These are phyloP conservation scores for Achatina immaculata DNA, from an alignment of 1,140 invertebrate genomes.

Conservation along the genomic window DNA sequence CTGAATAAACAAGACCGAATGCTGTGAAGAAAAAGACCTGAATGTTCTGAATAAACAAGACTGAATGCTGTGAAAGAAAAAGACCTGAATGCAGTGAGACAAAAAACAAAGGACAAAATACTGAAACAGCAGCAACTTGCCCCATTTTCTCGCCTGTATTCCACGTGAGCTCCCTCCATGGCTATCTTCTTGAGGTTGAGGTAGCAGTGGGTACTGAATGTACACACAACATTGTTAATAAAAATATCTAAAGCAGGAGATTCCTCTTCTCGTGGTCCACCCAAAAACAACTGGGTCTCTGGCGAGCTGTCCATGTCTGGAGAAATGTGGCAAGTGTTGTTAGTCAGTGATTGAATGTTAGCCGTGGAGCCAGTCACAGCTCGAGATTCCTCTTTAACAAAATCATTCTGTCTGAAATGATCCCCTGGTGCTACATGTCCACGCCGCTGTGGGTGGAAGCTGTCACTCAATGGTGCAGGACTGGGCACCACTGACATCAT, in stretches of 20 bases:
- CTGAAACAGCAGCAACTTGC: no score
- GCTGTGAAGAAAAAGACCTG: no score
- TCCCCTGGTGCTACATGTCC: background rate
- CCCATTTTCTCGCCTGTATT: conserved; percentile 94
- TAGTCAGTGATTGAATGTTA: background rate
- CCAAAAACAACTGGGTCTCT: background rate
- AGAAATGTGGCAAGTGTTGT: background rate
- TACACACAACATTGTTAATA: conserved; percentile 99
- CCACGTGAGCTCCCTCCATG: conserved; percentile 91
- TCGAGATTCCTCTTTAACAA: background rate
- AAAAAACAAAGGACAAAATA: no score
- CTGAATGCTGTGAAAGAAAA: no score
- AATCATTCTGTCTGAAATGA: background rate
- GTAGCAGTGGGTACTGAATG: conserved; percentile 96
- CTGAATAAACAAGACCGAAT: no score
- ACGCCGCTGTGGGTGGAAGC: background rate
- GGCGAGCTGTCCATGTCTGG: background rate
- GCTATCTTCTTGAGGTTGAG: conserved; percentile 96
- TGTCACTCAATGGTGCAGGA: background rate
- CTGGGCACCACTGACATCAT: background rate
- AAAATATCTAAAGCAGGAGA: conserved; percentile 80
- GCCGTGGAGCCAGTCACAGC: no score
- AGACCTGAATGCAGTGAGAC: no score
- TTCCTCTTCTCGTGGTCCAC: conserved; percentile 12
- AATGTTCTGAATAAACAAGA: no score